These are phyloP conservation scores for Cosmia trapezina DNA, from an alignment of 2,888 invertebrate genomes.

Conservation along the genomic window DNA sequence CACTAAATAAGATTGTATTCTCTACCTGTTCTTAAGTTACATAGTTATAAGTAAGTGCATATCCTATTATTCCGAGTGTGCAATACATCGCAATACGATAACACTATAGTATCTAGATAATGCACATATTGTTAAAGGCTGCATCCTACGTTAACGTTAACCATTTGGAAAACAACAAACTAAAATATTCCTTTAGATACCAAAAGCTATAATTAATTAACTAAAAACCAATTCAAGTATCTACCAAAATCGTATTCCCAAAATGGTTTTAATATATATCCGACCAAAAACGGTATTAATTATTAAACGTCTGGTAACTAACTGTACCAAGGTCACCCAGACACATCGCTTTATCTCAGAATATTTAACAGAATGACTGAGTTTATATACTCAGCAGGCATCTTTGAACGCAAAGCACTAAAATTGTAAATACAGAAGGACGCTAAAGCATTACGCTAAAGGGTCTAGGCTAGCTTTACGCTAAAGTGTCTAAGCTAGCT, in stretches of 20 bases:
- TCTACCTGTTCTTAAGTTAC: not conserved
- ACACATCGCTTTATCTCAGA: conserved; percentile 35
- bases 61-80: not conserved
- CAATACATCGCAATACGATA: not conserved
- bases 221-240: not conserved
- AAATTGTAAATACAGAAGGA: conserved; percentile 23
- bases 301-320: conserved; percentile 18
- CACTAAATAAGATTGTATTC: not conserved
- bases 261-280: not conserved
- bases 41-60: not conserved
- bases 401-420: conserved; percentile 27
- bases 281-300: conserved; percentile 9
- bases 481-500: too few species aligned
- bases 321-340: conserved; percentile 39
- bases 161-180: not conserved
- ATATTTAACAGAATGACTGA: conserved; percentile 47
- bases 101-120: not conserved
- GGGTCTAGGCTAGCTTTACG: not conserved
- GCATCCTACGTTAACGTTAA: not conserved
- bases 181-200: not conserved
- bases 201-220: not conserved
- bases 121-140: not conserved
- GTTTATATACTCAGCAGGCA: conserved; percentile 18
- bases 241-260: not conserved
- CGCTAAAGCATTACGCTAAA: not conserved